A percentile compares a stretch with the other conserved stretches of the same genome.
Conservation (phyloP, 2,113 vertebrate species). For the Dicerorhinus sumatrensis region DNA sequence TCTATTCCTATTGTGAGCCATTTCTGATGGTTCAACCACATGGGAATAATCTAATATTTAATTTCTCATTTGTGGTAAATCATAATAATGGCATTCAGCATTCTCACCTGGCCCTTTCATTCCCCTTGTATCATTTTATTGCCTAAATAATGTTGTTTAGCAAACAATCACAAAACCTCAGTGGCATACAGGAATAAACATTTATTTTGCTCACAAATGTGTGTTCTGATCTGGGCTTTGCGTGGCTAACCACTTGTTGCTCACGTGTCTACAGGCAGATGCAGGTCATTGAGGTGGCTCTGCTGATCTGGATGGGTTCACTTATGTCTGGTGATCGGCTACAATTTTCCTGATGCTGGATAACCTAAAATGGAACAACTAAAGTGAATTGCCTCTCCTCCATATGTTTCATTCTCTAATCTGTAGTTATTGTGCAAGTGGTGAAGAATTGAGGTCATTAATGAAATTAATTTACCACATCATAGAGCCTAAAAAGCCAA, state of each 20-base stretch:
- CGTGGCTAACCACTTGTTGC: background rate
- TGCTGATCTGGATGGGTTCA: rapidly evolving
- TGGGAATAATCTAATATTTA: background rate
- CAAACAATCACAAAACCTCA: background rate
- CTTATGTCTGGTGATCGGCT: rapidly evolving
- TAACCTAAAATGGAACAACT: background rate
- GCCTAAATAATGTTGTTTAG: background rate
- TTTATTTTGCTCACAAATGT: background rate
- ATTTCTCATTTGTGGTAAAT: background rate
- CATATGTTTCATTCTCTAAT: background rate
- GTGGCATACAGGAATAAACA: background rate
- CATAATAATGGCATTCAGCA: background rate
- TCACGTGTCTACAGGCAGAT: background rate
- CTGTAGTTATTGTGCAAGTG: background rate
- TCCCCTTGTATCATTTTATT: background rate
- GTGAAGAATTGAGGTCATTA: background rate
- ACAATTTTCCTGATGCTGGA: background rate
- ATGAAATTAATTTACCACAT: background rate
- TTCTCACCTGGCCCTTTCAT: background rate
- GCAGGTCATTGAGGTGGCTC: background rate
- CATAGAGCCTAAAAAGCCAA: background rate
- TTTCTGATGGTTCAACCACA: background rate
- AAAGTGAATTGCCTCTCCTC: background rate
- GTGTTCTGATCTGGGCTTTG: background rate
- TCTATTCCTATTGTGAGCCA: background rate